phyloP scores from a whole-genome alignment of 30 jellyfish, hydroid and myxozoan species.

The Euphysa ruthae region DNA sequence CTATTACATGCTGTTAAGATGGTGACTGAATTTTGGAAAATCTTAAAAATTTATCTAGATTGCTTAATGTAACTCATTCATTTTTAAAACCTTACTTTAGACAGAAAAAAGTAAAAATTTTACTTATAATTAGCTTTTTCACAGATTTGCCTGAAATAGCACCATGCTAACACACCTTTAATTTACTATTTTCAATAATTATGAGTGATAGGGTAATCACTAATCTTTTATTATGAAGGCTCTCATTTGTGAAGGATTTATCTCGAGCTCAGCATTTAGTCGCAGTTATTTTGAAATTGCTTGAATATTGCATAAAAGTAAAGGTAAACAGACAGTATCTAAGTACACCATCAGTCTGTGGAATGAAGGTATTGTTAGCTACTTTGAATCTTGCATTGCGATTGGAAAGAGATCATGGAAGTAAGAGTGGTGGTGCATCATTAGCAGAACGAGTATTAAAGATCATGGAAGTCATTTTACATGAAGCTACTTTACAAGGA shows the following conservation, averaged over 20 bases:
- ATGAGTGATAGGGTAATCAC: too few relatives aligned
- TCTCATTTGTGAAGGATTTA: conserved; percentile 62
- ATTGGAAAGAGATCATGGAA: conserved; percentile 76
- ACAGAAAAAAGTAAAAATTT: too few relatives aligned
- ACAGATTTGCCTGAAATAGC: too few relatives aligned
- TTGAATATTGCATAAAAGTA: conserved; percentile 88
- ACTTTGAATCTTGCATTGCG: conserved; percentile 85
- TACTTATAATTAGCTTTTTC: too few relatives aligned
- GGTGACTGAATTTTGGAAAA: too few relatives aligned
- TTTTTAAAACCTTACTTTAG: too few relatives aligned
- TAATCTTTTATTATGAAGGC: conserved; percentile 21
- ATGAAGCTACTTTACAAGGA: conserved; percentile 74
- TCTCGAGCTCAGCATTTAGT: conserved; percentile 80
- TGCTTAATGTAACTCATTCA: too few relatives aligned
- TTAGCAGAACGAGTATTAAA: conserved; percentile 77
- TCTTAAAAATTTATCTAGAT: too few relatives aligned
- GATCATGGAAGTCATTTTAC: conserved; percentile 72
- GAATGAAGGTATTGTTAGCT: conserved; percentile 71
- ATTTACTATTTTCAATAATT: too few relatives aligned
- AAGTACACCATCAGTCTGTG: conserved; percentile 70
- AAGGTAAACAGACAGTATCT: conserved; percentile 82
- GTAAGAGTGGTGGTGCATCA: conserved; percentile 85
- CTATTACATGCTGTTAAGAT: too few relatives aligned
- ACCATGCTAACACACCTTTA: too few relatives aligned
- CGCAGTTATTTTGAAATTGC: conserved; percentile 56